Conservation (phyloP, 2,113 vertebrate genomes). For the Maccullochella peelii region DNA sequence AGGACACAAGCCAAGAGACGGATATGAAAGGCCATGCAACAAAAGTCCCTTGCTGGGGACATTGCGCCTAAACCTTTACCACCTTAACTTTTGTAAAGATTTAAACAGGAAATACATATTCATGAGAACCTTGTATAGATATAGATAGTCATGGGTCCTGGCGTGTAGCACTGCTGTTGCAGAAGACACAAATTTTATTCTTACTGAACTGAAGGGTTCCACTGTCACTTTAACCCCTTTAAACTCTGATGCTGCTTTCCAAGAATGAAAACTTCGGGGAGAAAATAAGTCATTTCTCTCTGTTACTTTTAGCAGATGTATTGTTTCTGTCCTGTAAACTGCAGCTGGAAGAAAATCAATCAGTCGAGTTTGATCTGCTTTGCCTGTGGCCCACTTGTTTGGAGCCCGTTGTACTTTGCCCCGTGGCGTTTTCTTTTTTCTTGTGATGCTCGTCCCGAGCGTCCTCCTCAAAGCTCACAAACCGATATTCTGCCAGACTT, state of each 20-base stretch:
- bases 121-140: no score
- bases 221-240: neutral
- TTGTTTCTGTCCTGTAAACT: neutral
- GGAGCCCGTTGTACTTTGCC: neutral
- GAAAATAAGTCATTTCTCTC: neutral
- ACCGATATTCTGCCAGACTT: constrained; percentile 7
- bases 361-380: neutral
- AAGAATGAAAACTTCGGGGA: neutral
- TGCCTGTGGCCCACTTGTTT: neutral
- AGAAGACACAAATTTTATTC: neutral
- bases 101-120: no score
- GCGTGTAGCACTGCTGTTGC: neutral
- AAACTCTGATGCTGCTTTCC: neutral
- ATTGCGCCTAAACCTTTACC: no score
- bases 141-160: neutral
- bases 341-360: constrained; percentile 20
- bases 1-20: neutral
- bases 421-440: neutral
- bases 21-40: no score
- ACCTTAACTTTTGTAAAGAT: no score
- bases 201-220: neutral
- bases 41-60: no score
- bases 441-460: neutral
- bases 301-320: neutral
- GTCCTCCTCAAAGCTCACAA: constrained; percentile 5